Evolutionary conservation across 2,113 vertebrate species (phyloP).

Genomic region (Psephotus haematonotus): DNA sequence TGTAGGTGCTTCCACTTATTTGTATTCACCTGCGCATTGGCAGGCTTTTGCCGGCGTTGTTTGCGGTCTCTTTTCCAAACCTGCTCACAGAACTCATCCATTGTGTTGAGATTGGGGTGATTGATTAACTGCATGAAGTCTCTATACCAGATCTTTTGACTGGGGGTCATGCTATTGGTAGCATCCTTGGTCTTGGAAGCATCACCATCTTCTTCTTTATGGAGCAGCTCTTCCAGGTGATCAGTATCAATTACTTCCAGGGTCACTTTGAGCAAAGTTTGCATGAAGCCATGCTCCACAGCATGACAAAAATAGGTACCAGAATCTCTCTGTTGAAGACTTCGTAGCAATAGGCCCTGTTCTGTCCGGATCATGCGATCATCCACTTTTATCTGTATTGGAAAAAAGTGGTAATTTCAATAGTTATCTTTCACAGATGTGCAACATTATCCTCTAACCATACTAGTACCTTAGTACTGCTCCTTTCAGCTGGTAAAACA

Average conservation of each 20-base stretch:
- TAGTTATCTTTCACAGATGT: neutral
- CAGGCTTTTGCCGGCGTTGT: conserved; percentile 87
- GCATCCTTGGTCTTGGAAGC: conserved; percentile 75
- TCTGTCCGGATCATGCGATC: conserved; percentile 89
- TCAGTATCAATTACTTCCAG: conserved; percentile 92
- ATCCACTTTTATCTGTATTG: conserved; percentile 82
- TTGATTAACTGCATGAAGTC: conserved; percentile 98
- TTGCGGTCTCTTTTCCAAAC: conserved; percentile 97
- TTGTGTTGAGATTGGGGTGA: conserved; percentile 93
- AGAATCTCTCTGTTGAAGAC: conserved; percentile 84
- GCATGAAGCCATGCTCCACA: conserved; percentile 96
- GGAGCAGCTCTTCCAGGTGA: conserved; percentile 90
- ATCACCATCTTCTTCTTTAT: conserved; percentile 81
- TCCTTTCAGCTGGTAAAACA: neutral
- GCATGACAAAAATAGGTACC: conserved; percentile 93
- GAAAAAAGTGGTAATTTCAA: neutral
- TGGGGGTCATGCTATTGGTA: conserved; percentile 77
- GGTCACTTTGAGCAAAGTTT: conserved; percentile 91
- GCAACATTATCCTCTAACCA: neutral
- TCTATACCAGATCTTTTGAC: conserved; percentile 95
- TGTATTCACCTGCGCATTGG: conserved; percentile 77
- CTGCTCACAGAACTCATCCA: conserved; percentile 98
- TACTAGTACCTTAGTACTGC: neutral
- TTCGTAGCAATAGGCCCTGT: conserved; percentile 91
- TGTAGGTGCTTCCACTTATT: conserved; percentile 98